Evolutionary conservation across 2,113 vertebrate genomes (phyloP).

Genomic region (Otis tarda): DNA sequence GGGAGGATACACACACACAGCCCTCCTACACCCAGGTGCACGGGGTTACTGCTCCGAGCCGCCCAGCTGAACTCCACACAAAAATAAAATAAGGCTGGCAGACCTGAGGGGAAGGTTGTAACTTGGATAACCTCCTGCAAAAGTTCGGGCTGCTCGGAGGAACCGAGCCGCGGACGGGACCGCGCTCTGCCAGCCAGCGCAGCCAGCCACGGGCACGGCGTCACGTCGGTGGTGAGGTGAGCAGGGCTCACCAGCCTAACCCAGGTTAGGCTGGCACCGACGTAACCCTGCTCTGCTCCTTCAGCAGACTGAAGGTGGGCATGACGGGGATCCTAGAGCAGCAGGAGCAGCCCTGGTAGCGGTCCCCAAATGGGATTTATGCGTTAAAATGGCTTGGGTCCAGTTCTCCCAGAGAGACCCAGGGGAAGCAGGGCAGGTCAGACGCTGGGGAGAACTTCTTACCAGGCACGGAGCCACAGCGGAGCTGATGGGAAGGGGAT

Average conservation of each 20-base stretch:
- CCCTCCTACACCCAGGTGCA: background rate
- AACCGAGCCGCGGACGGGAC: background rate
- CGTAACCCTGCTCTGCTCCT: background rate
- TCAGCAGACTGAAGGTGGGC: fast-evolving
- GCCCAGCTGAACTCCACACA: background rate
- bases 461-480: fast-evolving
- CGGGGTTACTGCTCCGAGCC: background rate
- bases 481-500: background rate
- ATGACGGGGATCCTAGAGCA: background rate
- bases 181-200: fast-evolving
- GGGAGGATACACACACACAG: background rate
- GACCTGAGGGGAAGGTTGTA: background rate
- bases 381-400: fast-evolving
- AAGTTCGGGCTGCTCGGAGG: background rate
- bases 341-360: background rate
- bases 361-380: background rate
- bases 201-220: background rate
- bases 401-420: background rate
- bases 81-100: background rate
- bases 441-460: fast-evolving
- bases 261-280: background rate
- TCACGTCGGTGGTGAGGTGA: fast-evolving
- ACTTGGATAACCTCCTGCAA: background rate
- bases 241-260: background rate
- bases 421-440: background rate